Evolutionary conservation across 2,888 invertebrate species (phyloP).

Genomic region (Caenorhabditis plicata): DNA sequence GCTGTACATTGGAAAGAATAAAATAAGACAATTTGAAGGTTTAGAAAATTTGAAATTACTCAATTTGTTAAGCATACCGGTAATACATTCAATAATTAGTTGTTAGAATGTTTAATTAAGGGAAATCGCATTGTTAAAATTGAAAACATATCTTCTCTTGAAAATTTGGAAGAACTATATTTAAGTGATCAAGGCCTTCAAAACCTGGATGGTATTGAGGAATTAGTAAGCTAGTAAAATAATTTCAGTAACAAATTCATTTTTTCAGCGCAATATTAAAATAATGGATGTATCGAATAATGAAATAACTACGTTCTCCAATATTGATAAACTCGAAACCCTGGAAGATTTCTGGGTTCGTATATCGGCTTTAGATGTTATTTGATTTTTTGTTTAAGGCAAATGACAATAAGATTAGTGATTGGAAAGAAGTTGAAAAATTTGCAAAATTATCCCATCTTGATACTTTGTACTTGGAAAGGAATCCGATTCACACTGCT

Average conservation of each 20-base stretch:
- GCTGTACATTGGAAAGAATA: conserved; percentile 92
- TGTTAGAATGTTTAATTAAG: conserved; percentile 63
- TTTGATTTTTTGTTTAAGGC: conserved; percentile 71
- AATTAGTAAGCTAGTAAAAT: conserved; percentile 30
- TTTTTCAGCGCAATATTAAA: conserved; percentile 70
- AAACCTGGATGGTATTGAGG: conserved; percentile 76
- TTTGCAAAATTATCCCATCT: conserved; percentile 71
- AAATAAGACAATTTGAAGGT: conserved; percentile 85
- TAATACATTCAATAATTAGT: conserved; percentile 77
- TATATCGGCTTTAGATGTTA: conserved; percentile 9
- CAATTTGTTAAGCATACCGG: conserved; percentile 84
- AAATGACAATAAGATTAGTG: conserved; percentile 83
- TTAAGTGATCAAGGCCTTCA: conserved; percentile 88
- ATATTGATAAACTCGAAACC: conserved; percentile 77
- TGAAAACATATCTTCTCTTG: conserved; percentile 79
- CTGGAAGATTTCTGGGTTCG: conserved; percentile 93
- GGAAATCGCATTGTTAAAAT: conserved; percentile 85
- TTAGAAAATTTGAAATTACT: conserved; percentile 75
- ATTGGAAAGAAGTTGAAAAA: conserved; percentile 81
- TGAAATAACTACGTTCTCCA: conserved; percentile 78
- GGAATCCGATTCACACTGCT: conserved; percentile 75
- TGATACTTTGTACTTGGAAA: conserved; percentile 85
- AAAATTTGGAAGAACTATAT: conserved; percentile 82
- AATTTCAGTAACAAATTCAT: neutral
- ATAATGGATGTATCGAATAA: conserved; percentile 90